phyloP scores from a whole-genome alignment of 2,888 invertebrate genomes.

The Xanthorhoe designata region DNA sequence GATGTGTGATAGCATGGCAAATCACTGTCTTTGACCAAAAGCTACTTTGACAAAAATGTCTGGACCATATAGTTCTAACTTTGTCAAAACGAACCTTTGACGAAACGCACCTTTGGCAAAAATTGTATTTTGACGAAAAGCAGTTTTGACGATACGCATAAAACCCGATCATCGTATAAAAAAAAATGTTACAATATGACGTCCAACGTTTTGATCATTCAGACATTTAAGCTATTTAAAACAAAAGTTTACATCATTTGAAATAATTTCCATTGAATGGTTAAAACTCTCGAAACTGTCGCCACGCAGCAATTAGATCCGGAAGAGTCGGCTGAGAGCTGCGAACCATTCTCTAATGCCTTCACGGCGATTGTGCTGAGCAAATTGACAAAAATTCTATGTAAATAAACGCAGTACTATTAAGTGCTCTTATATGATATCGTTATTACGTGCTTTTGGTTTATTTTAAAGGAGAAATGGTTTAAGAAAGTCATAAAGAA shows the following conservation, averaged over 20 bases:
- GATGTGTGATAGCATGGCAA: not conserved
- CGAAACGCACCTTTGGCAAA: too few relatives aligned
- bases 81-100: too few relatives aligned
- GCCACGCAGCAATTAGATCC: conserved; percentile 76
- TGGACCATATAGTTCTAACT: too few relatives aligned
- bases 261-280: conserved; percentile 44
- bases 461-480: conserved; percentile 41
- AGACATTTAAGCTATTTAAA: not conserved
- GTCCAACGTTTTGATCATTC: not conserved
- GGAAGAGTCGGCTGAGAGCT: conserved; percentile 69
- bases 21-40: too few relatives aligned
- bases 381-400: conserved; percentile 55
- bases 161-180: not conserved
- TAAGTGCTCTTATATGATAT: conserved; percentile 41
- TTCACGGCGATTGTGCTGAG: conserved; percentile 52
- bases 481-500: conserved; percentile 38
- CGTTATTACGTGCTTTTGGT: conserved; percentile 42
- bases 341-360: conserved; percentile 68
- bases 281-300: conserved; percentile 52
- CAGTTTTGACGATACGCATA: too few relatives aligned
- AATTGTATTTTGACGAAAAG: too few relatives aligned
- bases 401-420: conserved; percentile 51
- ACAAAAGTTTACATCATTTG: conserved; percentile 3
- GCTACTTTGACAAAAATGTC: too few relatives aligned
- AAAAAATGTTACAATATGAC: not conserved